These are phyloP conservation scores for Merops nubicus DNA, from an alignment of 2,113 vertebrate genomes.

Conservation along the genomic window DNA sequence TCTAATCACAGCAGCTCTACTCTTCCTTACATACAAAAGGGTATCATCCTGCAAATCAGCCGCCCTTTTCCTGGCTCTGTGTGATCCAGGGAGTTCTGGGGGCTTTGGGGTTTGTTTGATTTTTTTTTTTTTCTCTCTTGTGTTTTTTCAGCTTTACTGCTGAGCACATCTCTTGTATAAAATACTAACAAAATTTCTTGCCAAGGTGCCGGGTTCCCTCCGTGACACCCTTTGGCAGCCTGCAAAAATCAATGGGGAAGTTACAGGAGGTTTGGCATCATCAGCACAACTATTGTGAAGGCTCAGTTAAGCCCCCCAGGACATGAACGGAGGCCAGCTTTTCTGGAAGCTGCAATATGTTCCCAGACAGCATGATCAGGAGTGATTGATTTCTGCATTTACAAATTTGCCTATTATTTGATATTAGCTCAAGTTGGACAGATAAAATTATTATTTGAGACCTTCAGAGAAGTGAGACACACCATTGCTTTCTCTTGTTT, in stretches of 20 bases:
- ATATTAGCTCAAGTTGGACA: background rate
- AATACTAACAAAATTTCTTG: background rate
- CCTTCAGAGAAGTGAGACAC: background rate
- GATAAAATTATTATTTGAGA: background rate
- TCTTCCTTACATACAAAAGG: background rate
- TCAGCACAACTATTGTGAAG: background rate
- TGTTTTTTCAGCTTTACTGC: background rate
- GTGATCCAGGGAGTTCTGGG: background rate
- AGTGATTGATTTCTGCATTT: slow-evolving; percentile 22
- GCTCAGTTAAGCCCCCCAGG: slow-evolving; percentile 19
- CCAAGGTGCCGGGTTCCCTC: background rate
- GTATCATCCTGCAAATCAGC: background rate
- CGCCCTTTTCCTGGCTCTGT: background rate
- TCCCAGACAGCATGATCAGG: background rate
- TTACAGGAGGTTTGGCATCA: slow-evolving; percentile 2
- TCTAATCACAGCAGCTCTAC: background rate
- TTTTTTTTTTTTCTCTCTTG: background rate
- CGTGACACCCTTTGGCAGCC: background rate
- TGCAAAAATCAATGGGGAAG: background rate
- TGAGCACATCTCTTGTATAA: background rate
- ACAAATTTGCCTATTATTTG: background rate
- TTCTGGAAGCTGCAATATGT: slow-evolving; percentile 6
- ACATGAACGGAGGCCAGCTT: background rate
- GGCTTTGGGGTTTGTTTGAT: background rate
- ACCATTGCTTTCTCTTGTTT: background rate